Evolutionary conservation across 2,797 vertebrate genomes (phyloP).

Genomic region (Artibeus lituratus): DNA sequence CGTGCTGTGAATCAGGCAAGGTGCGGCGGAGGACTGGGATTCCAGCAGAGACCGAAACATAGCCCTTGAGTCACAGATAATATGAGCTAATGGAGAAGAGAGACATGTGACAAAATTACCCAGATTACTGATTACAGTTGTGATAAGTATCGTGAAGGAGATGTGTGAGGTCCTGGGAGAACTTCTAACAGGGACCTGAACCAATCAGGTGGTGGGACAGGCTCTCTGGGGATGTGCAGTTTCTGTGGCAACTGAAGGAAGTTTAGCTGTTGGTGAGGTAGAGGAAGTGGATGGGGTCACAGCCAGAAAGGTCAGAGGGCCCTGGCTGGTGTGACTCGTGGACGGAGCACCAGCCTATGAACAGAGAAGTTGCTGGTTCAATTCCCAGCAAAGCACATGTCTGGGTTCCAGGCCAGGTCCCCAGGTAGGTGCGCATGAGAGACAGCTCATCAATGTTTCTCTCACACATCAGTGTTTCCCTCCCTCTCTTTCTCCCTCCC

Average conservation of each 20-base stretch:
- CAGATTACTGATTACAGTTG: not conserved
- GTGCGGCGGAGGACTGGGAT: not conserved
- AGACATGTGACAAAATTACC: not conserved
- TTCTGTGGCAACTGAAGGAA: not conserved
- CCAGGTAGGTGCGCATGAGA: not conserved
- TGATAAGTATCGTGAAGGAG: not conserved
- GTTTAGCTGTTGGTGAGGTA: not conserved
- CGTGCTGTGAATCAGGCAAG: not conserved
- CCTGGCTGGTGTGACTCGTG: not conserved
- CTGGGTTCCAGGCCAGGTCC: not conserved
- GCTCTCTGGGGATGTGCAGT: not conserved
- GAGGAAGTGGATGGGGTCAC: not conserved
- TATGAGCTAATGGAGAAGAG: not conserved
- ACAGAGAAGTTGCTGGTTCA: not conserved
- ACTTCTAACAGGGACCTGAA: not conserved
- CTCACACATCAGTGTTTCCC: not conserved
- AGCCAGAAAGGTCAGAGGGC: not conserved
- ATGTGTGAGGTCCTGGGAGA: not conserved
- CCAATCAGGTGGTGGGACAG: not conserved
- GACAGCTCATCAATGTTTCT: not conserved
- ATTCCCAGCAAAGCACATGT: not conserved
- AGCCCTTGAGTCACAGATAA: not conserved
- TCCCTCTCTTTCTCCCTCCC: not conserved
- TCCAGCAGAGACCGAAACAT: not conserved
- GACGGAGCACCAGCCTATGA: not conserved